Conservation (phyloP, 2,888 invertebrate species). For the Eupithecia dodoneata region DNA sequence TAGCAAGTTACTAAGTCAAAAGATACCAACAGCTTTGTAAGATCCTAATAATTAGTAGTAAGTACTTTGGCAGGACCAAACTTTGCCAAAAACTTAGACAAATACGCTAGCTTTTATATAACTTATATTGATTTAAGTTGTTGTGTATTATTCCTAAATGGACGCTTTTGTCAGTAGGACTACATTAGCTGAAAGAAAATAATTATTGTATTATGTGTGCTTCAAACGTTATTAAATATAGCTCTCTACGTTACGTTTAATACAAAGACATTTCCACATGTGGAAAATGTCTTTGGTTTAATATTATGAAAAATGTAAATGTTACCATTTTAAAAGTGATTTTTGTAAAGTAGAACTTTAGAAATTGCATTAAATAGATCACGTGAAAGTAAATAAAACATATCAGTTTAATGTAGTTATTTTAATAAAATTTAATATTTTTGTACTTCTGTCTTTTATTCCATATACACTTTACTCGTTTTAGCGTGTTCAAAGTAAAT, state of each 20-base stretch:
- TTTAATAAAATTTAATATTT: constrained; percentile 66
- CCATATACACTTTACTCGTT: neutral
- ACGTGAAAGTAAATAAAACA: neutral
- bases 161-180: neutral
- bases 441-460: constrained; percentile 52
- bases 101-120: neutral
- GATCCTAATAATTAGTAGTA: neutral
- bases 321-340: constrained; percentile 19
- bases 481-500: neutral
- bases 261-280: too few species aligned
- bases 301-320: neutral
- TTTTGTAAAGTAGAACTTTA: constrained; percentile 13
- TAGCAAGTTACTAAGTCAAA: neutral
- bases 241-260: neutral
- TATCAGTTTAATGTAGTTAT: constrained; percentile 50
- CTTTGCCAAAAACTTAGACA: constrained; percentile 2
- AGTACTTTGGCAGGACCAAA: neutral
- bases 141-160: neutral
- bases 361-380: constrained; percentile 23
- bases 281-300: too few species aligned
- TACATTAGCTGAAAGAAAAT: neutral
- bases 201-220: neutral
- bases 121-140: neutral
- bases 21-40: neutral
- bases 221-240: neutral